Conservation (phyloP, 1,140 invertebrate genomes). For the Cotesia chilonis region DNA sequence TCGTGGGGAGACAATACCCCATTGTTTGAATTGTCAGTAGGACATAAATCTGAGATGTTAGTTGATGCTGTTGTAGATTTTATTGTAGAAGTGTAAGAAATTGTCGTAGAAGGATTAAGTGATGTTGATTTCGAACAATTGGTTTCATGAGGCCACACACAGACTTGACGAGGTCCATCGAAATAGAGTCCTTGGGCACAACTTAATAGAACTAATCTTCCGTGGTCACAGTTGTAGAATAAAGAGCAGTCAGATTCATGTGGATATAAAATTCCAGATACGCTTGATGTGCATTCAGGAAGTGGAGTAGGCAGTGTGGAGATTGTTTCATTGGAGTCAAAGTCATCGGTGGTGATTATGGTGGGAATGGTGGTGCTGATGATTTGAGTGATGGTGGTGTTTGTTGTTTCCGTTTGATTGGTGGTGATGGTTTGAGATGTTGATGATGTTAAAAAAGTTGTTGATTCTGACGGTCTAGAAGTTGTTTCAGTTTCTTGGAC, state of each 20-base stretch:
- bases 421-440: neutral
- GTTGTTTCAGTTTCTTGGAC: neutral
- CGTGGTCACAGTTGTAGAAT: slow-evolving; percentile 69
- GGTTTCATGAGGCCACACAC: slow-evolving; percentile 51
- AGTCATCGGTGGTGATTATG: slow-evolving; percentile 5
- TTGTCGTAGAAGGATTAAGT: neutral
- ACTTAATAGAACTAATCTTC: slow-evolving; percentile 57
- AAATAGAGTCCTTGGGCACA: slow-evolving; percentile 66
- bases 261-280: slow-evolving; percentile 42
- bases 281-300: neutral
- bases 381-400: slow-evolving; percentile 1
- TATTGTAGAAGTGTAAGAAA: neutral
- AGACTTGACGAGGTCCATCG: slow-evolving; percentile 62
- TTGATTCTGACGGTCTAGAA: neutral
- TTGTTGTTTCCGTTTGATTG: neutral
- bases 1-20: slow-evolving; percentile 33
- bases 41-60: neutral
- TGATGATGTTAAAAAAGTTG: slow-evolving; percentile 15
- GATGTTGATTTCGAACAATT: slow-evolving; percentile 37
- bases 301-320: neutral
- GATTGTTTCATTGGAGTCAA: slow-evolving; percentile 5
- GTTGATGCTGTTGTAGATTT: neutral
- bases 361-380: neutral
- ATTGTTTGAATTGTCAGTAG: slow-evolving; percentile 19
- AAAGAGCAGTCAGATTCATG: slow-evolving; percentile 65